A percentile compares a stretch with the other conserved stretches of the same genome.
phyloP scores from a whole-genome alignment of 1,140 invertebrate genomes.

The Oedothorax gibbosus region DNA sequence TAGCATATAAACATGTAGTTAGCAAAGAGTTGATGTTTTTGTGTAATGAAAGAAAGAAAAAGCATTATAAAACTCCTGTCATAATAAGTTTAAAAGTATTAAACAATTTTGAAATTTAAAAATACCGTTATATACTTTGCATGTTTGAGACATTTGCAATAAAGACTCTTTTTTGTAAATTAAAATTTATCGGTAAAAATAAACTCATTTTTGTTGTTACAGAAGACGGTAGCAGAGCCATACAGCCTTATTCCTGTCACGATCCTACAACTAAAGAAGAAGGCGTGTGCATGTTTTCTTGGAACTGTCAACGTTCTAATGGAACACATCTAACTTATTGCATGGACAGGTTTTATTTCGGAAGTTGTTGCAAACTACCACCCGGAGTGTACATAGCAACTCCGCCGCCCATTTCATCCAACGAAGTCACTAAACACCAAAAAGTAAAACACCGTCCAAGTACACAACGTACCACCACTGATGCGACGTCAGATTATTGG shows the following conservation, averaged over 20 bases:
- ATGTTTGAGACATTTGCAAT: no score
- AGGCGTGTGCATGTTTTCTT: constrained; percentile 94
- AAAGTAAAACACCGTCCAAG: constrained; percentile 27
- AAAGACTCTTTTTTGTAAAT: neutral
- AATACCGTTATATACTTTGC: no score
- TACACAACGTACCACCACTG: neutral
- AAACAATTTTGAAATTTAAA: no score
- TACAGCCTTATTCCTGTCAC: constrained; percentile 57
- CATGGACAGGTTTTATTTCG: constrained; percentile 91
- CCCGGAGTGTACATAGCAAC: constrained; percentile 47
- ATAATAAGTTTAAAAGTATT: no score
- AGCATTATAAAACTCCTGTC: no score
- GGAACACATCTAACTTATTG: constrained; percentile 91
- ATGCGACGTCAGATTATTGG: neutral
- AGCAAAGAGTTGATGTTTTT: no score
- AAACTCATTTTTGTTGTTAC: neutral
- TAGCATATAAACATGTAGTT: no score
- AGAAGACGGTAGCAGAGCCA: constrained; percentile 52
- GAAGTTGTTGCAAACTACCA: constrained; percentile 80
- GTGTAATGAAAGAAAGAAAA: no score
- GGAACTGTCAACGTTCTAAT: constrained; percentile 90
- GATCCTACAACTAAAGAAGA: constrained; percentile 45
- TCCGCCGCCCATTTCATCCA: constrained; percentile 4
- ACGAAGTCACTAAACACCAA: constrained; percentile 16
- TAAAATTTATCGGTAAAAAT: neutral